Evolutionary conservation across 2,113 vertebrate genomes (phyloP).

Genomic region (Oxyruncus cristatus): DNA sequence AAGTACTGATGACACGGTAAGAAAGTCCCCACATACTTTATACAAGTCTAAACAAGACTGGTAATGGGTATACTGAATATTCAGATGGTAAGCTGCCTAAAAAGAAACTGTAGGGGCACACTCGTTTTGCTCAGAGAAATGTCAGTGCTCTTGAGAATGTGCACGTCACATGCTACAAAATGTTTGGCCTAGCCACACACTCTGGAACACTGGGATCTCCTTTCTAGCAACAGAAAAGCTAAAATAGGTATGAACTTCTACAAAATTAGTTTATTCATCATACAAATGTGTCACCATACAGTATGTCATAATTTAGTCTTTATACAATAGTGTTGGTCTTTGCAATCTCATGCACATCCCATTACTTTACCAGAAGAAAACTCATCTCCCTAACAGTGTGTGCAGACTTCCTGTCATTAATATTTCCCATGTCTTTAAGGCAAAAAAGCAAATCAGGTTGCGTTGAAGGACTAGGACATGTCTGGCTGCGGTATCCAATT

Average conservation of each 20-base stretch:
- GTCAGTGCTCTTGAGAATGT: neutral
- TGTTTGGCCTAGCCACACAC: neutral
- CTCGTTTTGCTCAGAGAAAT: neutral
- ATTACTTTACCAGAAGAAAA: neutral
- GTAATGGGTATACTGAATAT: neutral
- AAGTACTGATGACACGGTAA: neutral
- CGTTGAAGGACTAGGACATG: neutral
- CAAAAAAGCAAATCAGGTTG: neutral
- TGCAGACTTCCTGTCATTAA: neutral
- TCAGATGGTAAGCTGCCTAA: neutral
- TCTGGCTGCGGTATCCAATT: neutral
- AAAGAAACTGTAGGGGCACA: neutral
- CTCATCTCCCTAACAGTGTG: neutral
- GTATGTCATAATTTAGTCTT: neutral
- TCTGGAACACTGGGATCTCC: neutral
- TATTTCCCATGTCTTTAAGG: neutral
- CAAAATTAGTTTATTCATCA: neutral
- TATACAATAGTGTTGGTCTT: neutral
- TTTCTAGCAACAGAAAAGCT: neutral
- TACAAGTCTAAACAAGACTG: neutral
- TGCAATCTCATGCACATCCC: neutral
- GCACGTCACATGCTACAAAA: neutral
- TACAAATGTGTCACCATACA: neutral
- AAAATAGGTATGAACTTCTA: neutral
- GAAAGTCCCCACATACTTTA: neutral